Evolutionary conservation across 1,140 invertebrate species (phyloP), one percentile per base, ranked within the genome.

Genomic region (Lordiphosa clarofinis): DNA sequence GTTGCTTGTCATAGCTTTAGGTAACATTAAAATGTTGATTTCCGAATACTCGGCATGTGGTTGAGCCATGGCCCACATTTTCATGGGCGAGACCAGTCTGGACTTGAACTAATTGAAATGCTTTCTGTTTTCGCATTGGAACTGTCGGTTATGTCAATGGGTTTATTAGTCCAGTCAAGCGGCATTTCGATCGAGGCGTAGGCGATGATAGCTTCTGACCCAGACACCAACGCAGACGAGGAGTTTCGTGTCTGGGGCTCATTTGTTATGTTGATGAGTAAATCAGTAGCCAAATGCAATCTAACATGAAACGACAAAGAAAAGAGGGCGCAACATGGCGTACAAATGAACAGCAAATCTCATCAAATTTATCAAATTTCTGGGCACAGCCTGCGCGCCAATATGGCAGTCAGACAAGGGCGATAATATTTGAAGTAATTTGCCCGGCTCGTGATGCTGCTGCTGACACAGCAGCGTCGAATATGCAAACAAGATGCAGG

Each of bases 401-500:
- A 50, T 63, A 50, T 38, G 43, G 21, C 56, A 28, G 15, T 11
- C 61, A 37, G 64, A 53, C 36, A 43, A 31, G 31, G 44, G 52
- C 48, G 57, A 62, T 72, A 63, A 66, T 67, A 70, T 71, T 71
- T 57, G 58, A 74, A 63, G 67, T 71, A 52, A 64, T 71, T 81
- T 75, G 37, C 42, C 56, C 49, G 48, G 54, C 55, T 61, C 56
- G 12, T 35, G 19, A 2, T 2, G 15, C 15, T 19, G 59, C 15
- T 57, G 62, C 58, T 62, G 64, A 57, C 54, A 52, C 15, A 54
- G 56, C 36, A 39, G 40, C 28, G 46, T 31, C 24, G 12, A 70
- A 68, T 75, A 82, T 68, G 66, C 67, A 64, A 64, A 78, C 74
- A 68, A 68, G 68, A 48, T 58, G 31, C 35, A 37, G 0, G 5